Base-by-base conservation (phyloP, 2,888 invertebrate genomes). In the Atethmia centrago region DNA sequence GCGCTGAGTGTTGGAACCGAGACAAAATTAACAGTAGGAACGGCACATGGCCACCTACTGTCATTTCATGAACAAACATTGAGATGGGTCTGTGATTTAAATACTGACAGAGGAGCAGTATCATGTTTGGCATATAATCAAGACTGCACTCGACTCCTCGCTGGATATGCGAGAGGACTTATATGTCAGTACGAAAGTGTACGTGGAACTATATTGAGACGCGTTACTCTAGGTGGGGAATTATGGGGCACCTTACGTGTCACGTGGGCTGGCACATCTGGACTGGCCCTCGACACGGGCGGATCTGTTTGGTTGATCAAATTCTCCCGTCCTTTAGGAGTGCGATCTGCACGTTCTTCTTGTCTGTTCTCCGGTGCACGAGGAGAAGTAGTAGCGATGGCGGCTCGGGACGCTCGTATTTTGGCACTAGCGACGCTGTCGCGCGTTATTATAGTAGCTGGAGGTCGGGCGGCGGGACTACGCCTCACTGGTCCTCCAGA, bases 331-430 rank as follows among this genome's bases (percentile, higher is more conserved):
- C 97, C 98, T 19, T 97, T 99, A 86, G 99, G 99, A 21, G 98
- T 99, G 53, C 97, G 99, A 59, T 98, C 98, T 0, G 98, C 98
- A 92, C 98, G 98, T 79, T 98, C 99, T 0, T 98, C 98, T 69
- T 99, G 99, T 92, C 96, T 99, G 25, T 99, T 99, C 94, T 99
- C 99, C 51, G 99, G 99, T 49, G 99, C 99, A 71, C 97, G 99
- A 71, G 99, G 99, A 0, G 99, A 99, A 97, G 96, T 96, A 0
- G 95, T 96, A 0, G 93, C 95, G 0, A 95, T 96, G 96, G 88
- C 93, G 0, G 94, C 96, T 8, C 91, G 94, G 3, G 95, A 96
- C 78, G 95, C 95, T 4, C 92, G 96, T 9, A 97, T 99, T 74
- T 97, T 99, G 71, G 99, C 99, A 0, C 97, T 99, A 97, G 99